Evolutionary conservation across 1,140 invertebrate genomes (phyloP), one percentile per base, ranked within the genome.

Genomic region (Drosophila truncata): DNA sequence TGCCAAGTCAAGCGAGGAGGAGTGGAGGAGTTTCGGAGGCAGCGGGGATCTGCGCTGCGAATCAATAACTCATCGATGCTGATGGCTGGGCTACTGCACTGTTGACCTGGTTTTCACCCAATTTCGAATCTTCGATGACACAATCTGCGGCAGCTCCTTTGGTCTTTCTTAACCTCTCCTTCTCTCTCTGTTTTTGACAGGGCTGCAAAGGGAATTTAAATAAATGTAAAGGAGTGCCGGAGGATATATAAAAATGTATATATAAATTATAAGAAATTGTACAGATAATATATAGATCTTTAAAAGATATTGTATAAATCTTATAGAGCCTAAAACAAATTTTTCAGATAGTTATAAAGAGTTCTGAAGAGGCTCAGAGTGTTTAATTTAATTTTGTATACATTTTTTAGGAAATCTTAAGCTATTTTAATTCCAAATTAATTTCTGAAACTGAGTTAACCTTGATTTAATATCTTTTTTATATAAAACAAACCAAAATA

Each of bases 61-160:
- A 76, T 72, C 52, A 71, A 59, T 70, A 54, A 33, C 57, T 54
- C 44, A 39, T 44, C 27, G 27, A 42, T 29, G 23, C 20, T 44
- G 62, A 61, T 64, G 73, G 71, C 55, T 61, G 69, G 81, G 65
- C 83, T 87, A 83, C 83, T 87, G 83, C 83, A 87, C 80, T 83
- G 57, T 62, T 87, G 83, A 87, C 83, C 83, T 83, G 67, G 47
- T 87, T 87, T 87, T 44, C 39, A 55, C 66, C 66, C 42, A 60
- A 39, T 41, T 72, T 72, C 52, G 62, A 70, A 35, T 44, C 1
- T 8, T 47, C 41, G 66, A 55, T 83, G 84, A 61, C 67, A 81
- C 70, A 78, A 75, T 83, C 60, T 55, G 39, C 61, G 66, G 52
- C 61, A 59, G 59, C 58, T 74, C 25, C 37, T 58, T 60, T 57